These are phyloP conservation scores for Harpegnathos saltator DNA, from an alignment of 1,140 invertebrate species.

Conservation along the genomic window DNA sequence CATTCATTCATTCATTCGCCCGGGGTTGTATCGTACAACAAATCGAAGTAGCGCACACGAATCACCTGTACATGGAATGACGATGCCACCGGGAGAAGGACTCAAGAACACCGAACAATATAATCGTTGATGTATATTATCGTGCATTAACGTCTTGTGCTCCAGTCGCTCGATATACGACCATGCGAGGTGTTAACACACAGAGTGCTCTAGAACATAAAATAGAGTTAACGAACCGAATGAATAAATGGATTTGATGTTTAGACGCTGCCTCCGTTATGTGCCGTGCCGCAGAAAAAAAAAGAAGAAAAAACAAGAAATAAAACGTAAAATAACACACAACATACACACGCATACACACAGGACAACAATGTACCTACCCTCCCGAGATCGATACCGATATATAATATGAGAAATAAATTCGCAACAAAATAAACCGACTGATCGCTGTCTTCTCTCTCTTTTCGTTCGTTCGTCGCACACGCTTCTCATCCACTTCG, in stretches of 20 bases:
- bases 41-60: conserved; percentile 14
- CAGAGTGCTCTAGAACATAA: conserved; percentile 64
- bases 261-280: conserved; percentile 77
- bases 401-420: conserved; percentile 76
- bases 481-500: neutral
- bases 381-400: conserved; percentile 55
- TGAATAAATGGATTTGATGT: conserved; percentile 82
- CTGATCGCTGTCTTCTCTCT: conserved; percentile 6
- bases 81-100: conserved; percentile 1
- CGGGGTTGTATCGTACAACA: conserved; percentile 30
- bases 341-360: conserved; percentile 3
- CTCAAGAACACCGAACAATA: conserved; percentile 5
- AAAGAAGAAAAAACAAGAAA: too few species aligned
- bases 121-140: conserved; percentile 22
- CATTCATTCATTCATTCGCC: neutral
- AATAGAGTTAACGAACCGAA: conserved; percentile 74
- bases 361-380: conserved; percentile 70
- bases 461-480: neutral
- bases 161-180: conserved; percentile 76
- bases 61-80: conserved; percentile 16
- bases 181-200: conserved; percentile 70
- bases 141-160: conserved; percentile 68
- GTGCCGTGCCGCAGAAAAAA: conserved; percentile 72
- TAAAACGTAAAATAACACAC: too few species aligned
- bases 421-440: conserved; percentile 73